Base-by-base conservation (phyloP, 2,113 vertebrate species). In the Procavia capensis region DNA sequence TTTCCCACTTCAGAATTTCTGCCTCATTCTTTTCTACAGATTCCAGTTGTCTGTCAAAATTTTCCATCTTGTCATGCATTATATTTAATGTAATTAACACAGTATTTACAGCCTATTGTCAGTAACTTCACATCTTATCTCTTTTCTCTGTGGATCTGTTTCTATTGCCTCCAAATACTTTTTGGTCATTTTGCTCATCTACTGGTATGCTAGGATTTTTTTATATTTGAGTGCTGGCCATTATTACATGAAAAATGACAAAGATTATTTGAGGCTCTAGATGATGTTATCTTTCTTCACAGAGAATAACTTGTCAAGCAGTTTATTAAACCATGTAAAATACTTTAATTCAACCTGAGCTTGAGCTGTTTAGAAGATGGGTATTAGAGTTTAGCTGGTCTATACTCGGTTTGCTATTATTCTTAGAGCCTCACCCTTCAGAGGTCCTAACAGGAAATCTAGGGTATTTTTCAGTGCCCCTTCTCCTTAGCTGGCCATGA, bases 1-100 rank as follows among this genome's bases (percentile, higher is more conserved):
- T 78, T 34, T 88, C 88, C 85, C n/a, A 81, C 11, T 93, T 25
- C 74, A 70, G 34, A 87, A 76, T 81, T 64, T 83, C 19, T n/a
- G 75, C 81, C 45, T 17, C 86, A 47, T n/a, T 90, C 9, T 61
- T 83, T 70, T 91, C n/a, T 76, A 78, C 24, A 34, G 20, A 74
- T 75, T 63, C 54, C 16, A 59, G 2, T 54, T 83, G 10, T 92
- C n/a, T 54, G 9, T 89, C 87, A 20, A 86, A 88, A 89, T 83
- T 91, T 34, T 78, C 24, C 41, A 90, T 79, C 63, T 95, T 61
- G 10, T 59, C 61, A 50, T 79, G 31, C 54, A 54, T 45, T 63
- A 83, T 68, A 45, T 74, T 92, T 47, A 43, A 27, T 59, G 50
- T 34, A 16, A 79, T 85, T 93, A 61, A 83, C 16, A 70, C 1